Base-by-base conservation (phyloP, 2,113 vertebrate genomes). In the Heloderma charlesbogerti region DNA sequence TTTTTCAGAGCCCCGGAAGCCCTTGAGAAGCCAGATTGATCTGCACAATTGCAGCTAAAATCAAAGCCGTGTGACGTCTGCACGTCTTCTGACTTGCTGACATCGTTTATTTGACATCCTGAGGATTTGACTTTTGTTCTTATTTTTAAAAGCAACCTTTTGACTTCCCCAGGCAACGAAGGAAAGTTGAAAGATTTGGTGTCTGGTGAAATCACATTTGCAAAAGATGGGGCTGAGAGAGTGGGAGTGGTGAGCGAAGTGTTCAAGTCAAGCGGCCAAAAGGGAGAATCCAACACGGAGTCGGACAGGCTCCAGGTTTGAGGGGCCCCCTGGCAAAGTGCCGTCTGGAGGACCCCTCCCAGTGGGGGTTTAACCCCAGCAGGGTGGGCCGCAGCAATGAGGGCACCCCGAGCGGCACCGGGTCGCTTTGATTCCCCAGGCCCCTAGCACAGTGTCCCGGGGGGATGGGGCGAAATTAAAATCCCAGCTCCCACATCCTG, bases 21-120 rank as follows among this genome's bases (percentile, higher is more conserved):
- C 66, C 83, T 37, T 18, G 29, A 83, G 31, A 10, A 0, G 20
- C 4, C 66, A n/a, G 18, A 71, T 0, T 2, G 10, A 0, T 29
- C 71, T 66, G 40, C 57, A 20, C 74, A 78, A 79, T 4, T 66
- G 54, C 37, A 45, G 86, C 8, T 15, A 34, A 78, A 79, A 25
- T 9, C 54, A 66, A 77, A n/a, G 86, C 74, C 29, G 6, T 5
- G 43, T 9, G 54, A 4, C 22, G 18, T 27, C 85, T 48, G n/a
- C 86, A 45, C 22, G 72, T 18, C 27, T 71, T 51, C 43, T 4
- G 84, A 48, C 71, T 22, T 22, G 43, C 45, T 71, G 66, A 16
- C 43, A 37, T 25, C n/a, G 20, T 25, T 86, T n/a, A 12, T 54
- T 54, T 45, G 16, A 29, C 9, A 45, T 48, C 31, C 57, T n/a